Evolutionary conservation across 2,113 vertebrate species (phyloP).

Genomic region (Rhinolophus sinicus): DNA sequence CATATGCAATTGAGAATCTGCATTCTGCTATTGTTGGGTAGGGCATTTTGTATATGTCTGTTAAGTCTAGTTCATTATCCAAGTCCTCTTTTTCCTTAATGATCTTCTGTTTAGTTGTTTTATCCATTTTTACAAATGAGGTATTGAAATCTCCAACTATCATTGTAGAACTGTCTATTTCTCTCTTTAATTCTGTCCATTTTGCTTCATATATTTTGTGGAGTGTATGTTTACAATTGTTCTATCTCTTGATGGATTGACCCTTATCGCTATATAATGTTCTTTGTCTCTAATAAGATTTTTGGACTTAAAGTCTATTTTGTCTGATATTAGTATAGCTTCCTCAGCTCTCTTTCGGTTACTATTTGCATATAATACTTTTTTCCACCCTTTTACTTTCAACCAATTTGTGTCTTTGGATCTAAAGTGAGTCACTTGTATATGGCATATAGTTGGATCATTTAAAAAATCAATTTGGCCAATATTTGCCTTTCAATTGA

Average conservation of each 20-base stretch:
- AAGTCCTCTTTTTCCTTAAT: not conserved
- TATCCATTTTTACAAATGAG: not conserved
- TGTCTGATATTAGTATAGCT: not conserved
- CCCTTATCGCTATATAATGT: not conserved
- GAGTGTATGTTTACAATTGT: not conserved
- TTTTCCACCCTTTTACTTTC: not conserved
- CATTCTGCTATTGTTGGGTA: too few species aligned
- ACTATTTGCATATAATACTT: not conserved
- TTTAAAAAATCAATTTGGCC: not conserved
- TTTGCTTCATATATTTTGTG: not conserved
- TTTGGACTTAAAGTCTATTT: not conserved
- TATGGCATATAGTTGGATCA: not conserved
- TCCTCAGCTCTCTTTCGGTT: not conserved
- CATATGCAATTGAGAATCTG: too few species aligned
- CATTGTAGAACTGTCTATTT: not conserved
- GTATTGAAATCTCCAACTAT: not conserved
- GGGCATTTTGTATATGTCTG: too few species aligned
- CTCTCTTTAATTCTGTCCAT: not conserved
- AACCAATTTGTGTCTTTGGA: not conserved
- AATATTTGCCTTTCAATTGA: not conserved
- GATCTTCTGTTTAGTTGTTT: not conserved
- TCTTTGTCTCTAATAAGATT: not conserved
- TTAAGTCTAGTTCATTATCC: not conserved
- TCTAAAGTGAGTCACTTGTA: not conserved
- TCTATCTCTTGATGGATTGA: not conserved